Evolutionary conservation across 2,797 vertebrate species (phyloP), one percentile per base, ranked within the genome.

Genomic region (Euthynnus affinis): DNA sequence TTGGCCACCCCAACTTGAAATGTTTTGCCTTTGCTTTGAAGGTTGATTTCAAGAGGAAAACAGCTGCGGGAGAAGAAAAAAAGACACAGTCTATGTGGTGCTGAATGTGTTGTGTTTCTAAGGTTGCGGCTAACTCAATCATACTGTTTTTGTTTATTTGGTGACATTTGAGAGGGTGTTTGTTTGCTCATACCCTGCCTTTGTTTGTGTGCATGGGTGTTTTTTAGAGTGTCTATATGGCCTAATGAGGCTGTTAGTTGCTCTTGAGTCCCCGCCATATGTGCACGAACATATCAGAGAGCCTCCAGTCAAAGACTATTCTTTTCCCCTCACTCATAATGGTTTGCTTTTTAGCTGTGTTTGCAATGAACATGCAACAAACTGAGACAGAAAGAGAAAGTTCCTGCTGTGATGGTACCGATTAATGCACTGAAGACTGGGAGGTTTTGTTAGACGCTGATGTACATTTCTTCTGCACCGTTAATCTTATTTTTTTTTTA

Each of bases 211-310:
- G 79, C 62, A 22, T 53, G 65, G 68, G n/a, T 74, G 69, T 83
- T 80, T 83, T 72, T 69, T 60, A n/a, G 17, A 62, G 52, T 42
- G 80, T 85, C 75, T 78, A 27, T 74, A 66, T 46, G 73, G 81
- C 77, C 83, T 92, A 91, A 92, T 92, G 90, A 92, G 82, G 81
- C 84, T 75, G 85, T 90, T 90, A 81, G 84, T 71, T 73, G 85
- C 68, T 64, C 53, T 56, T 86, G 87, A 90, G 83, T 89, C 82
- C 29, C 44, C 66, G 76, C 87, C 88, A 87, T 89, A 84, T 89
- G 88, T 85, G 83, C 69, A 74, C 18, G 42, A 83, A 85, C 71
- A 85, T 89, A 87, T 88, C 82, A 73, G 73, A 87, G 71, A 63
- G 77, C 80, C 85, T 77, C 1, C 9, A 76, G 86, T 86, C 76